A percentile compares a stretch with the other conserved stretches of the same genome.
Conservation (phyloP, 2,113 vertebrate genomes). For the Otus sunia region DNA sequence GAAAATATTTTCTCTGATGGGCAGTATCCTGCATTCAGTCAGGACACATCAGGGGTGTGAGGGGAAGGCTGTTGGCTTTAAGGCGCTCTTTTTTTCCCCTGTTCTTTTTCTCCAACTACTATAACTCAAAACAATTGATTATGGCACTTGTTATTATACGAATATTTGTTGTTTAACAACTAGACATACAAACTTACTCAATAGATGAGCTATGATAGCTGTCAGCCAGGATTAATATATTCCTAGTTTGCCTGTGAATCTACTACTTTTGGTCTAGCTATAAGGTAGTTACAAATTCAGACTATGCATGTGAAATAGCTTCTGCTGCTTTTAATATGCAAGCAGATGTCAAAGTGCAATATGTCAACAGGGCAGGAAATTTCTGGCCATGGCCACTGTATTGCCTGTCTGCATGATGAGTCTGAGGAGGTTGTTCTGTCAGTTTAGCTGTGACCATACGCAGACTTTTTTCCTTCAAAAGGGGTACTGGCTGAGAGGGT, state of each 20-base stretch:
- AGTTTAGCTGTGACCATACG: neutral
- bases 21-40: neutral
- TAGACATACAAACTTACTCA: neutral
- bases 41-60: neutral
- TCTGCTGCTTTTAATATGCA: neutral
- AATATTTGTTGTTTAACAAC: neutral
- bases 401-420: neutral
- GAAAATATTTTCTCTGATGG: slow-evolving; percentile 14
- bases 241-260: neutral
- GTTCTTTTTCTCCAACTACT: neutral
- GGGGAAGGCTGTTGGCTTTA: neutral
- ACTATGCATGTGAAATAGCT: neutral
- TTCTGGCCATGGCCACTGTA: neutral
- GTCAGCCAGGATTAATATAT: neutral
- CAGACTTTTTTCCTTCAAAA: neutral
- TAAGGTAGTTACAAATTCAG: neutral
- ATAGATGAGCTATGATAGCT: neutral
- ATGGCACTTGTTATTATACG: neutral
- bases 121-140: neutral
- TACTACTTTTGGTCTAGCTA: neutral
- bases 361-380: neutral
- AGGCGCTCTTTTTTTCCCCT: neutral
- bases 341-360: neutral
- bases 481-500: neutral
- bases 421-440: neutral